Percentiles rank a stretch among this genome's conserved stretches.
Evolutionary conservation across 2,113 vertebrate species (phyloP).

Genomic region (Chelonoidis abingdonii): DNA sequence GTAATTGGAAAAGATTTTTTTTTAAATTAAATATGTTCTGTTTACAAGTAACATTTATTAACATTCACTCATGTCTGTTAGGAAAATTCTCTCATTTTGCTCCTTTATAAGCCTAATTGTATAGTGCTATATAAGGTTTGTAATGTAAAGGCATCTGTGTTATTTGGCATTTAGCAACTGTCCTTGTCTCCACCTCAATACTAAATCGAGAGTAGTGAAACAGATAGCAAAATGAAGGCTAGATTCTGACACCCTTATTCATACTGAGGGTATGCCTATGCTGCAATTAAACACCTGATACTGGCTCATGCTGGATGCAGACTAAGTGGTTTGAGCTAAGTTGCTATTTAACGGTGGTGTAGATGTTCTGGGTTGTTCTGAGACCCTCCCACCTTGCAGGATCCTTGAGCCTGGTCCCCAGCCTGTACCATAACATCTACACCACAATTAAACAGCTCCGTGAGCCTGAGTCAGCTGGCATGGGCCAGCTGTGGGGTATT

Average conservation of each 20-base stretch:
- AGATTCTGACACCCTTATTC: background rate
- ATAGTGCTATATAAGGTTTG: background rate
- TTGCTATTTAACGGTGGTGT: background rate
- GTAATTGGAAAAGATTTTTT: background rate
- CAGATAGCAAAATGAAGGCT: background rate
- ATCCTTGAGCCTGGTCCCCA: no score
- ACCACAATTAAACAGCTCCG: no score
- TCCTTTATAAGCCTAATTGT: background rate
- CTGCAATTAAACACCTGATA: background rate
- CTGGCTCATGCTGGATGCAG: background rate
- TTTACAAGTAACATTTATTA: background rate
- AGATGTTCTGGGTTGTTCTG: background rate
- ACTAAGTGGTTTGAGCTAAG: background rate
- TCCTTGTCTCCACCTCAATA: constrained; percentile 1
- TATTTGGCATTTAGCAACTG: background rate
- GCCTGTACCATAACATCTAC: no score
- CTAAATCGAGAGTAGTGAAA: constrained; percentile 19
- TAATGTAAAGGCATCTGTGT: background rate
- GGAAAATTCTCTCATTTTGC: background rate
- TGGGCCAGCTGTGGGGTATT: background rate
- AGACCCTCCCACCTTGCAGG: background rate
- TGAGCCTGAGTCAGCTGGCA: background rate
- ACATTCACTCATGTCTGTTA: background rate
- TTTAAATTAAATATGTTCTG: background rate
- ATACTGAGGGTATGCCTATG: background rate